Evolutionary conservation across 2,797 vertebrate genomes (phyloP).

Genomic region (Crypturellus tataupa): DNA sequence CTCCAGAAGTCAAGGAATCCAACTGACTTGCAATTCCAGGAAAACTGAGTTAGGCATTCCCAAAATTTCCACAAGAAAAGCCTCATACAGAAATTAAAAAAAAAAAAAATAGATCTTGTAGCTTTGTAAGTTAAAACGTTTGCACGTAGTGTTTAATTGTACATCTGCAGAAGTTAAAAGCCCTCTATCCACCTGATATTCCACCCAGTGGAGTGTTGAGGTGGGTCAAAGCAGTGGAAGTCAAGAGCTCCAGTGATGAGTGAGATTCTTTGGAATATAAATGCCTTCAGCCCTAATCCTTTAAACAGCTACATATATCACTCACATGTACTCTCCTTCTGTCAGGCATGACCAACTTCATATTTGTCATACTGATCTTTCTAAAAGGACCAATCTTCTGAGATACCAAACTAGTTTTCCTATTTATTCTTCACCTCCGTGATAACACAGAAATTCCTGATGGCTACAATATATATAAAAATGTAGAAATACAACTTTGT

Average conservation of each 20-base stretch:
- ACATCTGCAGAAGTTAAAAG: background rate
- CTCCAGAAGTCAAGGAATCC: background rate
- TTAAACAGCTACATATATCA: background rate
- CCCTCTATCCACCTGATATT: background rate
- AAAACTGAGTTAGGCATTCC: background rate
- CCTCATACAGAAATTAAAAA: background rate
- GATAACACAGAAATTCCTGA: background rate
- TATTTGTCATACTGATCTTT: background rate
- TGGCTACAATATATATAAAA: background rate
- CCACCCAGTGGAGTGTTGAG: background rate
- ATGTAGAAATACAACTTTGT: background rate
- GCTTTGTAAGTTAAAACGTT: background rate
- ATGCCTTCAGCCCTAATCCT: background rate
- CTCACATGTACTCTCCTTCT: background rate
- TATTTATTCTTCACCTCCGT: background rate
- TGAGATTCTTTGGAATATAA: background rate
- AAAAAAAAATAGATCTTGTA: background rate
- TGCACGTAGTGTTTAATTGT: background rate
- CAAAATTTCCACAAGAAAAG: background rate
- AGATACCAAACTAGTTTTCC: background rate
- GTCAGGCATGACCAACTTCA: background rate
- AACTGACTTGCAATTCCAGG: background rate
- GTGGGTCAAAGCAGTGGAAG: background rate
- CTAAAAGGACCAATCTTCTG: background rate
- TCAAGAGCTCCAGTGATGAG: background rate